Conservation (phyloP, 2,113 vertebrate genomes). For the Acrocephalus arundinaceus region DNA sequence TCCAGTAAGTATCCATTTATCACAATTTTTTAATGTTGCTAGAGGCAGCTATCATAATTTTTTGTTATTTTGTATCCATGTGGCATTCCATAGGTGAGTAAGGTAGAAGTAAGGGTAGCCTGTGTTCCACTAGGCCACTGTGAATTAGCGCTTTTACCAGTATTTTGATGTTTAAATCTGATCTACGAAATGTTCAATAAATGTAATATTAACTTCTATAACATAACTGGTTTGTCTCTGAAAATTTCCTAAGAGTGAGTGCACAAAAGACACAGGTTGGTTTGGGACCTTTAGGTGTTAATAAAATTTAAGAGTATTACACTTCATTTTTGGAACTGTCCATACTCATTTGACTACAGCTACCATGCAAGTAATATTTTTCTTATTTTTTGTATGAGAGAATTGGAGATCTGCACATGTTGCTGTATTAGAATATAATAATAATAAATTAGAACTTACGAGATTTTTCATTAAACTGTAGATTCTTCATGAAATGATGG, state of each 20-base stretch:
- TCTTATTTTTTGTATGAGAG: not conserved
- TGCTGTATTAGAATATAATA: not conserved
- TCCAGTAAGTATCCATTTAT: conserved; percentile 78
- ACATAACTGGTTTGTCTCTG: not conserved
- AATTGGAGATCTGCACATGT: not conserved
- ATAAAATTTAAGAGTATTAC: not conserved
- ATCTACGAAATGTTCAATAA: not conserved
- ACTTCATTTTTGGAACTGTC: not conserved
- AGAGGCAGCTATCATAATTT: not conserved
- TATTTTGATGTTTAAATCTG: not conserved
- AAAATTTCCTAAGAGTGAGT: not conserved
- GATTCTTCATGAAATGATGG: conserved; percentile 98
- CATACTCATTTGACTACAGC: not conserved
- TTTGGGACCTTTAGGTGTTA: not conserved
- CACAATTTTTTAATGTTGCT: not conserved
- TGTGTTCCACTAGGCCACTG: not conserved
- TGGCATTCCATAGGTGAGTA: not conserved
- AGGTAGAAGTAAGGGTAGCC: not conserved
- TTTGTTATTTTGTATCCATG: not conserved
- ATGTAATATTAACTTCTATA: not conserved
- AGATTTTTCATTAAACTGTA: conserved; percentile 39
- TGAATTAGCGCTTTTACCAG: not conserved
- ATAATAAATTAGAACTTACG: not conserved
- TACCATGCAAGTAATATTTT: not conserved
- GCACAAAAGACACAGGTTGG: not conserved